These are phyloP conservation scores for Mico argentatus DNA, from an alignment of 2,797 vertebrate species.

Conservation along the genomic window DNA sequence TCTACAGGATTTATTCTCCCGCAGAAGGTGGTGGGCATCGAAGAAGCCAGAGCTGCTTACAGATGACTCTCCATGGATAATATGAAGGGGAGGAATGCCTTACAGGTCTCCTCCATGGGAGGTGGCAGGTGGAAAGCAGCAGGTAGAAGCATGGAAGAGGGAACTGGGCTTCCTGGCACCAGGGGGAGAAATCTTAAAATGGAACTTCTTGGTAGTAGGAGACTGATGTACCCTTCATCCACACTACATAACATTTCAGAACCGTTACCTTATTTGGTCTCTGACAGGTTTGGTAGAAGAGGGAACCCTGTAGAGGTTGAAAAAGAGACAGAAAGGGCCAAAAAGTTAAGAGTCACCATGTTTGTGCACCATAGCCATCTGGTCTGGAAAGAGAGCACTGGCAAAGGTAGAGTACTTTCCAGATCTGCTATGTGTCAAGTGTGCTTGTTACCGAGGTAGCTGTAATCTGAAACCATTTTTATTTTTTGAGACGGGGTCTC, in stretches of 20 bases:
- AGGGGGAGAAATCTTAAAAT: not conserved
- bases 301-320: not conserved
- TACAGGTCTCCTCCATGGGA: not conserved
- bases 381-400: not conserved
- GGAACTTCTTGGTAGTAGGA: not conserved
- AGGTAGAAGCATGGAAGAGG: not conserved
- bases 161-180: not conserved
- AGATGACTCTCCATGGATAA: not conserved
- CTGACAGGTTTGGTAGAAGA: not conserved
- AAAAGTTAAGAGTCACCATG: not conserved
- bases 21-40: not conserved
- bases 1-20: not conserved
- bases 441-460: not conserved
- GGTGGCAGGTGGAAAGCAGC: not conserved
- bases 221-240: not conserved
- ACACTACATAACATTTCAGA: not conserved
- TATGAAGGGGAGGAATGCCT: not conserved
- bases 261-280: not conserved
- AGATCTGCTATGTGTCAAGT: not conserved
- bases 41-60: not conserved
- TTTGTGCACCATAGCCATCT: not conserved
- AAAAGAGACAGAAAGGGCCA: not conserved
- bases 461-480: not conserved
- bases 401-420: not conserved
- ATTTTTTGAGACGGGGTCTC: no score